Evolutionary conservation across 2,888 invertebrate genomes (phyloP).

Genomic region (Meliscaeva auricollis): DNA sequence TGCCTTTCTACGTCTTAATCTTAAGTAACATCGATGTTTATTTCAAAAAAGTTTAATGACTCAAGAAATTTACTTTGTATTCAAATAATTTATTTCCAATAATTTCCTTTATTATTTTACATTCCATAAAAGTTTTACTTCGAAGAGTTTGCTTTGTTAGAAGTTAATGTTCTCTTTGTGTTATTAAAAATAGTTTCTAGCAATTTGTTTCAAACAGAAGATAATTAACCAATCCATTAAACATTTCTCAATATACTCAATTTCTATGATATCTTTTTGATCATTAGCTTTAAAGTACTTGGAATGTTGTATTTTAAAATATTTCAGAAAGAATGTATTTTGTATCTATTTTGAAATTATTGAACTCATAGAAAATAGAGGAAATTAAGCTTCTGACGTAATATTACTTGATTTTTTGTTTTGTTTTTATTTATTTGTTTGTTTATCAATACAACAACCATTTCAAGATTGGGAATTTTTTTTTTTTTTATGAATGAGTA

Average conservation of each 20-base stretch:
- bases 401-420: background rate
- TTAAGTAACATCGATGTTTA: too few relatives aligned
- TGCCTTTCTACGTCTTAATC: too few relatives aligned
- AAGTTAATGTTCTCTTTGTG: background rate
- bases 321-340: background rate
- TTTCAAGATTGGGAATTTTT: slow-evolving; percentile 6
- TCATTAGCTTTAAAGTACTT: slow-evolving; percentile 27
- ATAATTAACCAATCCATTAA: slow-evolving; percentile 26
- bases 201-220: slow-evolving; percentile 13
- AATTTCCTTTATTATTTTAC: background rate
- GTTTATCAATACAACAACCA: background rate
- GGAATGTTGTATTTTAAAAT: background rate
- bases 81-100: too few relatives aligned
- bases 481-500: background rate
- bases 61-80: too few relatives aligned
- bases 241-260: slow-evolving; percentile 28
- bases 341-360: background rate
- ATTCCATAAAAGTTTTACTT: background rate
- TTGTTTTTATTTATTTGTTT: slow-evolving; percentile 3
- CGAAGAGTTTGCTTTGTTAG: too few relatives aligned
- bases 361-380: background rate
- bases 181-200: background rate
- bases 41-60: too few relatives aligned
- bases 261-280: slow-evolving; percentile 22
- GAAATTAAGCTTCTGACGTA: background rate